phyloP scores from a whole-genome alignment of 2,888 invertebrate genomes.

The Prosapia bicincta region DNA sequence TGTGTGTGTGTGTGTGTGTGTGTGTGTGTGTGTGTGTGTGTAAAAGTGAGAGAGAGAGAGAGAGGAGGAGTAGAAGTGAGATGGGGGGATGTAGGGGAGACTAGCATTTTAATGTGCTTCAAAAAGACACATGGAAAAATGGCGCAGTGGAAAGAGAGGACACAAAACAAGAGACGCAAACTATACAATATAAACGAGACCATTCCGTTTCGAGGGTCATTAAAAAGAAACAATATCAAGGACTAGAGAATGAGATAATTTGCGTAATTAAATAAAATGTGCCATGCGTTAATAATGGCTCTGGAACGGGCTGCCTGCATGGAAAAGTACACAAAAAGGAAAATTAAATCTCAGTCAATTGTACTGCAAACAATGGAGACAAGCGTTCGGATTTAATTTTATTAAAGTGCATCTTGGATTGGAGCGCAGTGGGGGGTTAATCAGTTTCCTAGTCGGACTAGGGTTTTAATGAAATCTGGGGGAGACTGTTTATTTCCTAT shows the following conservation, averaged over 20 bases:
- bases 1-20: no score
- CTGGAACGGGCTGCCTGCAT: neutral
- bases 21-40: no score
- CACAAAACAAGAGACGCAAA: neutral
- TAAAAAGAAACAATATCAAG: constrained; percentile 2
- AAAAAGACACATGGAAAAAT: no score
- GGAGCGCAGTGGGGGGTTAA: neutral
- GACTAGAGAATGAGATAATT: neutral
- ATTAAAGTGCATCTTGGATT: neutral
- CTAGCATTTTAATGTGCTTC: no score
- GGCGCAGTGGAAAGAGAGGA: neutral
- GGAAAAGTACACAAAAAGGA: neutral
- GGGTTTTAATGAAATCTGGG: no score
- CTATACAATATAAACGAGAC: neutral
- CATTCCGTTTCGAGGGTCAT: neutral
- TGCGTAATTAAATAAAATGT: neutral
- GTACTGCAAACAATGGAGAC: neutral
- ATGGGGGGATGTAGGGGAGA: no score
- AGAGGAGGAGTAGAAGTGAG: no score
- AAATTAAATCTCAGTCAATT: neutral
- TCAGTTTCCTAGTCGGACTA: neutral
- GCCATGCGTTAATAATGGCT: neutral
- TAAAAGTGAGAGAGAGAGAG: no score
- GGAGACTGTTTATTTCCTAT: no score
- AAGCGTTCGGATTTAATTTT: neutral